Evolutionary conservation across 2,888 invertebrate genomes (phyloP), one percentile per base, ranked within the genome.

Genomic region (Hedychridium roseum): DNA sequence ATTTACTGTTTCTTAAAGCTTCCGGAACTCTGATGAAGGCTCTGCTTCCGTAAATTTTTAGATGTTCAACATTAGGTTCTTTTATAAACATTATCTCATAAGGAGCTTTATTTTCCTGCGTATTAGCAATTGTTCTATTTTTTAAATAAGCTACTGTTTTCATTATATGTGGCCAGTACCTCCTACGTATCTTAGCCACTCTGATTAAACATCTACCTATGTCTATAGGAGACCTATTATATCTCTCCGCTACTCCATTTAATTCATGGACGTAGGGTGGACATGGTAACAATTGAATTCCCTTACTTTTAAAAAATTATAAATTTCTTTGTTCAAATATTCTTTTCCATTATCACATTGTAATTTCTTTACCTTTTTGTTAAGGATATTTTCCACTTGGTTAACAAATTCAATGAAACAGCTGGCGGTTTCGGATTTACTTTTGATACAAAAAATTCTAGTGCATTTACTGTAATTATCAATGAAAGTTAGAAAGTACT

Each of bases 211-310:
- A 60, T 31, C 50, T 41, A 7, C 39, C 52, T 14, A 27, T 31
- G 18, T 60, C 57, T 48, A 54, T 60, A 4, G 28, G 27, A 1
- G 57, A 44, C 20, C 54, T 43, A 46, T 57, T 57, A 16, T 41
- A 60, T 15, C 53, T 26, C 26, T 57, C 50, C 2, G 53, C 54
- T 16, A 41, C 42, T 34, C 57, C 50, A 38, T 60, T 60, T 21
- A 54, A 14, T 32, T 54, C 48, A 30, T 57, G 60, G 0, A 52
- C 54, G 41, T 57, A 57, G 0, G 50, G 42, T 23, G 50, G 50
- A 37, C 50, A 52, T 18, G 46, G 40, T 20, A 35, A 7, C 21
- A 58, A 16, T 38, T 43, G 28, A 43, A 55, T 49, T 27, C 57
- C 52, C 9, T 50, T 43, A 9, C n/a, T 2, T 16, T 36, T 39